These are phyloP conservation scores for Brachionus angularis DNA, from an alignment of 1,140 invertebrate species.

Conservation along the genomic window DNA sequence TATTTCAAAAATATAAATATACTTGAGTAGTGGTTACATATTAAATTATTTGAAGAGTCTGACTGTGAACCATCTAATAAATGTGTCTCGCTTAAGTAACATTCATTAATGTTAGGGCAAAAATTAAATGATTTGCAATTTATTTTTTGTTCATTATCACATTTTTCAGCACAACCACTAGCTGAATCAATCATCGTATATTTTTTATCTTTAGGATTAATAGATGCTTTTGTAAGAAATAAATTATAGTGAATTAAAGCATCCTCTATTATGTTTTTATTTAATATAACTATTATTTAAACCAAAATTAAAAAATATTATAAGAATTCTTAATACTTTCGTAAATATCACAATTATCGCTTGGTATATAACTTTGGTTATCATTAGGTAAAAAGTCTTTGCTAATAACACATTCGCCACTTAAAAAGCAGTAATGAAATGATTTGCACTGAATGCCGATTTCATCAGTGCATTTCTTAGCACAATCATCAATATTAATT, in stretches of 20 bases:
- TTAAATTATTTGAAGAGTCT: neutral
- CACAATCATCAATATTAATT: conserved; percentile 27
- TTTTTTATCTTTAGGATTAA: conserved; percentile 19
- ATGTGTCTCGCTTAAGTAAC: conserved; percentile 25
- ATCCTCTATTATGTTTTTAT: conserved; percentile 37
- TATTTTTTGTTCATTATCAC: conserved; percentile 30
- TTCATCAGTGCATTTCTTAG: conserved; percentile 36
- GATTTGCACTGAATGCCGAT: conserved; percentile 10
- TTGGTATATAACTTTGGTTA: neutral
- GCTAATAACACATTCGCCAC: neutral
- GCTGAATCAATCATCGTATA: neutral
- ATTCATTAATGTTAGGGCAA: conserved; percentile 25
- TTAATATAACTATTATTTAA: neutral
- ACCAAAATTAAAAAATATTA: too few relatives aligned
- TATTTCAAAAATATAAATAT: neutral
- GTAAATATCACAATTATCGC: conserved; percentile 19
- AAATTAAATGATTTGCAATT: conserved; percentile 39
- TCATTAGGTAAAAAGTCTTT: neutral
- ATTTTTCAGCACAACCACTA: conserved; percentile 24
- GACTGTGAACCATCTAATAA: neutral
- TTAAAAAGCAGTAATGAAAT: conserved; percentile 40
- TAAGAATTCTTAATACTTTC: conserved; percentile 16
- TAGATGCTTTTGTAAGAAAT: conserved; percentile 7
- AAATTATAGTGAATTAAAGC: conserved; percentile 10
- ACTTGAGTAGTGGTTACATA: conserved; percentile 38